Evolutionary conservation across 2,888 invertebrate species (phyloP), one percentile per base, ranked within the genome.

Genomic region (Epinotia demarniana): DNA sequence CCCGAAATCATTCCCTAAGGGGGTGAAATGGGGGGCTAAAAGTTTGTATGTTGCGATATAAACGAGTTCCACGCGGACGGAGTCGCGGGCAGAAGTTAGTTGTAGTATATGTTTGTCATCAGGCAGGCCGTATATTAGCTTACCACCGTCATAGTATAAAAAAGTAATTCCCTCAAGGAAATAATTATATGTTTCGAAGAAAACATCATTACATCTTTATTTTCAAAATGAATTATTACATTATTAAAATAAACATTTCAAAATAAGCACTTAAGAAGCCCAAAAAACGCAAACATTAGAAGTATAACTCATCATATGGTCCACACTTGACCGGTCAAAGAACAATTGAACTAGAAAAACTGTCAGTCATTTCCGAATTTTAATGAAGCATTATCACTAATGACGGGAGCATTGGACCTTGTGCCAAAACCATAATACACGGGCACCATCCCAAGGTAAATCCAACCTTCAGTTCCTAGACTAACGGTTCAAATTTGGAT

Each of bases 341-440:
- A 86, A 90, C 91, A 89, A 90, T 90, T 87, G 83, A 81, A 86
- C 81, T 86, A 83, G 83, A 89, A 90, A 91, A 91, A 90, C 86
- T 87, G 89, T 90, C 87, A 88, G 91, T 93, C 93, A 93, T 90
- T 91, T 93, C 93, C 92, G 89, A 92, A 92, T 89, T 90, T 89
- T 90, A 91, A 92, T 92, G 89, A 89, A 58, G 88, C 82, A 86
- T 86, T 84, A 86, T 85, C 83, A 84, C 89, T 89, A 89, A 87
- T 89, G 90, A 90, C 89, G 86, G 87, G 91, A 89, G 90, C 91
- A 90, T 88, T 90, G 90, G 89, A 89, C 90, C 85, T 85, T 85
- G 87, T 86, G 90, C 91, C 85, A 90, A 92, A 92, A 90, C 88
- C 86, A 86, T 89, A 90, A 85, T 85, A 88, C 85, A 87, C 86